Base-by-base conservation (phyloP, 1,140 invertebrate genomes). In the Brachionus angularis region DNA sequence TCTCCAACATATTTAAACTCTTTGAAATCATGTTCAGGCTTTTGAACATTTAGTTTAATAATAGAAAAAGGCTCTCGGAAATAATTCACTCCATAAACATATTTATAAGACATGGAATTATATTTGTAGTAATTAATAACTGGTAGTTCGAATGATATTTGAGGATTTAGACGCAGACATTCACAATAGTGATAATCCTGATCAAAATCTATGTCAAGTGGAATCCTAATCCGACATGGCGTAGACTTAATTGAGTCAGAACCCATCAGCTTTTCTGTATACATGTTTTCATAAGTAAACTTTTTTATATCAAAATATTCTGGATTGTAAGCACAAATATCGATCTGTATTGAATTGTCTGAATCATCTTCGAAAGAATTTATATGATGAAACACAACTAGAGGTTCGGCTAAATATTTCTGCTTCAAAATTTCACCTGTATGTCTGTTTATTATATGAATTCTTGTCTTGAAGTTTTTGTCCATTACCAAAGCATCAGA, bases 321-420 rank as follows among this genome's bases (percentile, higher is more conserved):
- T 10, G 62, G 62, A 23, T 67, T 42, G 47, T 67, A 67, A 23
- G 62, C 62, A 50, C 62, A 67, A 7, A 67, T 42, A 34, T 67
- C 62, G 16, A 33, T 50, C 4, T 34, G 10, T 33, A 67, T n/a
- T 23, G 23, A 39, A 33, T 33, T 46, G 5, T 67, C 23, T 14
- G 25, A 47, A 8, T 67, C 18, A 36, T 33, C 85, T 77, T 86
- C 91, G 76, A 87, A 95, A 58, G 89, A 86, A 81, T 95, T 95
- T 58, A 93, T 91, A 33, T 91, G 89, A 76, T 95, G 92, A 2
- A 93, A 84, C 74, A 88, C 91, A 76, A 93, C 93, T 72, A 93
- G 88, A 0, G 87, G 80, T 61, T 90, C 87, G 0, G 89, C 84
- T 18, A 85, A 76, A 76, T 81, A 84, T 21, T 76, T 76, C 7